Conservation (phyloP, 2,797 vertebrate species). For the Cossypha niveicapilla region DNA sequence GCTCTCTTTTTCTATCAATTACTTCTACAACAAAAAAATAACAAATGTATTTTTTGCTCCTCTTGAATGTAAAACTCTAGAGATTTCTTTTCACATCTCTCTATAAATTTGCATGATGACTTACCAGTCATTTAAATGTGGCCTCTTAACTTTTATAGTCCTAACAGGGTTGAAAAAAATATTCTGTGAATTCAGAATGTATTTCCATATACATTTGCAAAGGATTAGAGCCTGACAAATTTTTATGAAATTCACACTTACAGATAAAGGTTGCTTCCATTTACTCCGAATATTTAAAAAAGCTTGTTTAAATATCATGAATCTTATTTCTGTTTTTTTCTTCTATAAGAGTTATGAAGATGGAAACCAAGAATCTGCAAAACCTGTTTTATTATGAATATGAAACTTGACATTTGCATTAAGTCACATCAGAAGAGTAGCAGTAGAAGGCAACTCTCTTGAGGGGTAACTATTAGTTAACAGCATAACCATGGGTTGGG, state of each 20-base stretch:
- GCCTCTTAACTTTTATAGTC: not conserved
- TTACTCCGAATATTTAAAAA: constrained; percentile 18
- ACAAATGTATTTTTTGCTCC: not conserved
- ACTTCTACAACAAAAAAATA: not conserved
- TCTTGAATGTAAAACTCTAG: not conserved
- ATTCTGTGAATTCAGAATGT: not conserved
- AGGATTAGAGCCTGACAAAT: constrained; percentile 10
- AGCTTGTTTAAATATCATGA: constrained; percentile 3
- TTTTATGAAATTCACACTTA: constrained; percentile 9
- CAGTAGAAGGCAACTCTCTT: not conserved
- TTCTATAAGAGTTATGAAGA: not conserved
- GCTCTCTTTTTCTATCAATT: not conserved
- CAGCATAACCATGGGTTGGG: not conserved
- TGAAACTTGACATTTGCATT: not conserved
- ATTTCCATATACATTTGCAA: not conserved
- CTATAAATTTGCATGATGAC: not conserved
- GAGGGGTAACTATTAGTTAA: not conserved
- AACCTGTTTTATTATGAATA: not conserved
- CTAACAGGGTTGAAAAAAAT: not conserved
- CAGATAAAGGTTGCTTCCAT: constrained; percentile 24
- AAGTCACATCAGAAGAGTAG: not conserved
- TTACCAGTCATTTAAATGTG: constrained; percentile 1
- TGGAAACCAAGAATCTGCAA: not conserved
- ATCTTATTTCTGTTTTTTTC: not conserved
- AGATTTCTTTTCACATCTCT: not conserved